A percentile compares a stretch with the other conserved stretches of the same genome.
phyloP scores from a whole-genome alignment of 2,113 vertebrate genomes.

The Varanus salvator region DNA sequence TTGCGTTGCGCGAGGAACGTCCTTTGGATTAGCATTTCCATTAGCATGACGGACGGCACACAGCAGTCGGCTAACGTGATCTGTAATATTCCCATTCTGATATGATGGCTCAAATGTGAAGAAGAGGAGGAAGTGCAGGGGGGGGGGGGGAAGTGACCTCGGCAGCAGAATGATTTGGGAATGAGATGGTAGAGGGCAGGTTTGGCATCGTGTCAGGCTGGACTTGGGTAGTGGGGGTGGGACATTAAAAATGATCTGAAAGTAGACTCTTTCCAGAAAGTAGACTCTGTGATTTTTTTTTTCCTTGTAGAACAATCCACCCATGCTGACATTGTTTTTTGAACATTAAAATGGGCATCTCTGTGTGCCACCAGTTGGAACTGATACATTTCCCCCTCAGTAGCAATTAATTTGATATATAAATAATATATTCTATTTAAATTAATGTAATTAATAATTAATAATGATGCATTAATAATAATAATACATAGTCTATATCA shows the following conservation, averaged over 20 bases:
- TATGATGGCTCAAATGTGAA: not conserved
- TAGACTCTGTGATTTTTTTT: not conserved
- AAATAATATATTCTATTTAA: too few species aligned
- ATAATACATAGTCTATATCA: too few species aligned
- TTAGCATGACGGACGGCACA: not conserved
- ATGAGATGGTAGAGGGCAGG: not conserved
- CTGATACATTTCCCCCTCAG: not conserved
- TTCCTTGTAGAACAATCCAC: not conserved
- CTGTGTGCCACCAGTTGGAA: not conserved
- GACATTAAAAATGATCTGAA: not conserved
- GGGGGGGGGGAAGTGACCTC: too few species aligned
- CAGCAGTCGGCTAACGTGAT: not conserved
- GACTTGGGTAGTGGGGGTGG: not conserved
- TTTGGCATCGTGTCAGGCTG: not conserved
- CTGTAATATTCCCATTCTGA: slow-evolving; percentile 1
- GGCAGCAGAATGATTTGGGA: not conserved
- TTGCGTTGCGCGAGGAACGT: not conserved
- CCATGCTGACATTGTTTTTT: not conserved
- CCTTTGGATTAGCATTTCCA: slow-evolving; percentile 22
- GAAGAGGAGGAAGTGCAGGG: not conserved
- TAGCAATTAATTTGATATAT: not conserved
- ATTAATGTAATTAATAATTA: too few species aligned
- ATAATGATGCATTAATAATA: too few species aligned
- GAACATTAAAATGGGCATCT: not conserved
- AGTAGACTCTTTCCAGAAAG: not conserved